phyloP scores from a whole-genome alignment of 2,888 invertebrate genomes.

The Euzophera pinguis region DNA sequence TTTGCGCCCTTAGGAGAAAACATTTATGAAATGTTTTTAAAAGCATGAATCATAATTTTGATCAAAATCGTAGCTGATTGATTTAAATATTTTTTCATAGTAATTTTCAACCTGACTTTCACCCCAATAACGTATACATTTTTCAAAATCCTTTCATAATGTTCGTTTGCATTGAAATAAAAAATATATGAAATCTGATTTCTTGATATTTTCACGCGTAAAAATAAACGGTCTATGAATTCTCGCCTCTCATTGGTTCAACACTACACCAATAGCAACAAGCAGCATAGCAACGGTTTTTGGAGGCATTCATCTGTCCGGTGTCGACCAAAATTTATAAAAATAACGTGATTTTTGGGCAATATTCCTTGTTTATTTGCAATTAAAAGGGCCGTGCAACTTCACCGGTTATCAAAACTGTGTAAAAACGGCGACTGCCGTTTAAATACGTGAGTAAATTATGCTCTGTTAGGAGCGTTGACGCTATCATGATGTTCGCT shows the following conservation, averaged over 20 bases:
- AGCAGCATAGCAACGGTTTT: constrained; percentile 69
- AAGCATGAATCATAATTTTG: too few relatives aligned
- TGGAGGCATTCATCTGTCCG: constrained; percentile 60
- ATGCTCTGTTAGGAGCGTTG: constrained; percentile 40
- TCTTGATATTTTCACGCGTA: constrained; percentile 16
- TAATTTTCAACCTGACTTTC: too few relatives aligned
- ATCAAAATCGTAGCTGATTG: too few relatives aligned
- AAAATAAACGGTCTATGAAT: constrained; percentile 36
- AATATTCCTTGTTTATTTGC: constrained; percentile 39
- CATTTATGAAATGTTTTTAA: too few relatives aligned
- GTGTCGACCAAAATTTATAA: constrained; percentile 52
- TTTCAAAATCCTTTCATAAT: too few relatives aligned
- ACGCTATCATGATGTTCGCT: constrained; percentile 63
- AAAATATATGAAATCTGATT: too few relatives aligned
- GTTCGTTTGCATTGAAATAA: too few relatives aligned
- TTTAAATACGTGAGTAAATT: constrained; percentile 54
- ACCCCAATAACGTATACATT: too few relatives aligned
- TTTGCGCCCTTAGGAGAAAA: too few relatives aligned
- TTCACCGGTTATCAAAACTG: constrained; percentile 38
- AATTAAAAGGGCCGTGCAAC: constrained; percentile 39
- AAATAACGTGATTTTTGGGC: constrained; percentile 43
- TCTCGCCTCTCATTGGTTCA: constrained; percentile 43
- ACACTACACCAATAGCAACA: constrained; percentile 51
- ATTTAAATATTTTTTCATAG: too few relatives aligned
- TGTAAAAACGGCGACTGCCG: constrained; percentile 58